These are phyloP conservation scores for Bujurquina vittata DNA, from an alignment of 2,113 vertebrate species.

Conservation along the genomic window DNA sequence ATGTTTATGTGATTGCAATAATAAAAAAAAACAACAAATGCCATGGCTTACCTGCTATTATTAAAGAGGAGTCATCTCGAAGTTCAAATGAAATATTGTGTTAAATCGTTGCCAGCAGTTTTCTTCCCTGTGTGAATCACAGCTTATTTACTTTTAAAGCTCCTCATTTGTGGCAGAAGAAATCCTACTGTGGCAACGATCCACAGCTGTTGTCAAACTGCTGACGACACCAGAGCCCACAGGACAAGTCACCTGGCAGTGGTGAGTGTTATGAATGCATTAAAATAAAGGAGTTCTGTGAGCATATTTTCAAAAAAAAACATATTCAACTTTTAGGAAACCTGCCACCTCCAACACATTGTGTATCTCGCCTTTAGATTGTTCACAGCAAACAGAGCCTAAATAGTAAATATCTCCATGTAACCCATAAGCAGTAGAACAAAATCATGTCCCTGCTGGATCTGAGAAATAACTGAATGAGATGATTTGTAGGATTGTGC, in stretches of 20 bases:
- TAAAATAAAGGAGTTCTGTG: constrained; percentile 23
- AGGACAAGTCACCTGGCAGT: constrained; percentile 35
- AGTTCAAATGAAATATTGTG: constrained; percentile 6
- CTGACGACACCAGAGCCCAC: constrained; percentile 19
- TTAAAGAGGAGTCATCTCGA: neutral
- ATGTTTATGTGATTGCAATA: neutral
- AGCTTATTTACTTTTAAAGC: constrained; percentile 19
- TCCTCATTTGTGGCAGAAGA: constrained; percentile 6
- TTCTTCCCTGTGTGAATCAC: neutral
- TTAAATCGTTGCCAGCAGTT: neutral
- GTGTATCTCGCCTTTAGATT: neutral
- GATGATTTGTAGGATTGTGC: neutral
- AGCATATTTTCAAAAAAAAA: neutral
- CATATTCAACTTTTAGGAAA: neutral
- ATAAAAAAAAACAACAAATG: neutral
- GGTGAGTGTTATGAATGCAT: neutral
- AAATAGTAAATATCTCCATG: constrained; percentile 3
- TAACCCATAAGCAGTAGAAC: neutral
- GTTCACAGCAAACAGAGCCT: neutral
- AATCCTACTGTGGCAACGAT: constrained; percentile 29
- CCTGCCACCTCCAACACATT: neutral
- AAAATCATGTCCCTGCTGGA: neutral
- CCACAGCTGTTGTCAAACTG: constrained; percentile 41
- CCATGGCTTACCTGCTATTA: neutral
- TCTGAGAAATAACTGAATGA: neutral